A percentile compares a stretch with the other conserved stretches of the same genome.
phyloP scores from a whole-genome alignment of 2,113 vertebrate genomes.

The Enhydra lutris region DNA sequence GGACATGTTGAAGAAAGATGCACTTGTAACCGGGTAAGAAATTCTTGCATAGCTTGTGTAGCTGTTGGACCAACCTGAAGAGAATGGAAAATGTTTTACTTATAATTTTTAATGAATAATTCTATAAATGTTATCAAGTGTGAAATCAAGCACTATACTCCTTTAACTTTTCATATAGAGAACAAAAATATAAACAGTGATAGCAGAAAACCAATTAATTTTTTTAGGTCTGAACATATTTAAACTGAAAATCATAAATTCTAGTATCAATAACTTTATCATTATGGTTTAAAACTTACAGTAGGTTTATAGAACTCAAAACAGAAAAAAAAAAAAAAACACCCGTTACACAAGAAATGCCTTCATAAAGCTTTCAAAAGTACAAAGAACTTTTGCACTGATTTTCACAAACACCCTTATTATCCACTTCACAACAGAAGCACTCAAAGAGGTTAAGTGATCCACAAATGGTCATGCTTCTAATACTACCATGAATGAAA shows the following conservation, averaged over 20 bases:
- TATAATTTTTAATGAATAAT: background rate
- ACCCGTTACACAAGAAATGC: background rate
- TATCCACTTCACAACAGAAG: background rate
- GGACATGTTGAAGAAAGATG: constrained; percentile 97
- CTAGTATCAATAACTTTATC: background rate
- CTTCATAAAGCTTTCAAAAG: background rate
- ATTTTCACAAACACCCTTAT: background rate
- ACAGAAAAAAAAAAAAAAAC: background rate
- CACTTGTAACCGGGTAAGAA: constrained; percentile 96
- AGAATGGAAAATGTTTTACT: background rate
- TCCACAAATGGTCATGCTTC: background rate
- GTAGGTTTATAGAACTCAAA: background rate
- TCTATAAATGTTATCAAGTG: background rate
- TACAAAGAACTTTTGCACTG: background rate
- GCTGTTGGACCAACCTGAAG: constrained; percentile 96
- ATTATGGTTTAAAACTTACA: background rate
- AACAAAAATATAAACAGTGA: background rate
- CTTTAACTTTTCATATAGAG: background rate
- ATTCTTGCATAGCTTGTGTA: constrained; percentile 99
- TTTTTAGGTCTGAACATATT: background rate
- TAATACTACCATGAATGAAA: background rate
- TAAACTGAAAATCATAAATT: background rate
- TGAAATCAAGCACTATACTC: background rate
- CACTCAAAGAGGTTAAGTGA: background rate
- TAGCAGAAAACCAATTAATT: background rate